Base-by-base conservation (phyloP, 1,140 invertebrate species). In the Anoplophora glabripennis region DNA sequence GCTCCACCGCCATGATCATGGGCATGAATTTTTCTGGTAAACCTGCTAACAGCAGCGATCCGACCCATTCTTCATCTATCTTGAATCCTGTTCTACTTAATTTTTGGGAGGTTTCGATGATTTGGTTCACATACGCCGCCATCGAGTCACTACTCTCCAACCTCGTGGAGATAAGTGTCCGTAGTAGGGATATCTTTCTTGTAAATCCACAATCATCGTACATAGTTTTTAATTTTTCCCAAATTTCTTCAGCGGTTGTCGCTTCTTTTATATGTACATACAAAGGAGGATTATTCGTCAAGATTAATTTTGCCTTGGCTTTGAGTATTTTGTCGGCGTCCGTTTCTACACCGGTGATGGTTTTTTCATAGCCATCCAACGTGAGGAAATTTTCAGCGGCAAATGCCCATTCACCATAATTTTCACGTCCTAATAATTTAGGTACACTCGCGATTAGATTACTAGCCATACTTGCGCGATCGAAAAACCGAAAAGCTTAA, bases 11-110 rank as follows among this genome's bases (percentile, higher is more conserved):
- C n/a, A 41, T 41, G 4, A 17, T 21, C 45, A 47, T 47, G 11
- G 45, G 45, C n/a, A 15, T 18, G 17, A 34, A 51, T 51, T 64
- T 53, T 41, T 70, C 63, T 12, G 66, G 44, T 42, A 74, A 67
- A 34, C 72, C 72, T 0, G 69, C 66, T 10, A 72, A 59, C 18
- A 74, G 18, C 8, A 72, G 44, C 8, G 64, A 53, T 11, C 63
- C 71, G 18, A 72, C 53, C 68, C 64, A 71, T 33, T 51, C 46
- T 1, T 57, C 55, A 34, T 49, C 56, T 8, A 58, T 49, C 37
- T 66, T 59, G 17, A 59, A 59, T 35, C 49, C 49, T 14, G 40
- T 59, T 3, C 51, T 7, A 4, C 34, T 17, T 15, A 60, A 47
- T 74, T 65, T 60, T 40, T 60, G 52, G 5, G 51, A 42, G 7